Conservation (phyloP, 2,113 vertebrate genomes). For the Harpagus bidentatus region DNA sequence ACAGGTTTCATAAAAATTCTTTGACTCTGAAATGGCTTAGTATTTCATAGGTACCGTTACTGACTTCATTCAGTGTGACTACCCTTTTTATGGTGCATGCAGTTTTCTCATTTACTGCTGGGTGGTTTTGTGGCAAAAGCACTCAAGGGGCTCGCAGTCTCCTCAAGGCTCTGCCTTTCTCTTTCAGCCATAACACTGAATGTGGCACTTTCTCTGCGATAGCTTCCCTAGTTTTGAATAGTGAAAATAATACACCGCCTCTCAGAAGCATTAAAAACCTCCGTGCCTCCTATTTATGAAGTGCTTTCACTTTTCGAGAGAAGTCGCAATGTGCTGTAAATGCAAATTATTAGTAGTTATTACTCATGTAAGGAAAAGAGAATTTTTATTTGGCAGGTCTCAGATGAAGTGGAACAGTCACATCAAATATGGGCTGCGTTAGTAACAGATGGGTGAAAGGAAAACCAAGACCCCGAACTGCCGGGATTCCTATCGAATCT, state of each 20-base stretch:
- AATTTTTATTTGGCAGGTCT: neutral
- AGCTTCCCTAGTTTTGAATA: neutral
- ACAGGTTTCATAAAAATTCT: neutral
- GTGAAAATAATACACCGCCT: neutral
- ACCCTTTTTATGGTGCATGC: neutral
- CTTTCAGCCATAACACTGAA: neutral
- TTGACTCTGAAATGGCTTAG: neutral
- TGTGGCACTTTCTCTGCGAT: neutral
- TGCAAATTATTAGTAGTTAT: neutral
- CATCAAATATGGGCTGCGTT: neutral
- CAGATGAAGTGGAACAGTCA: neutral
- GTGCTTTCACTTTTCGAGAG: neutral
- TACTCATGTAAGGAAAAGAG: neutral
- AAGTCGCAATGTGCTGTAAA: neutral
- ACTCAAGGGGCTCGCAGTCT: neutral
- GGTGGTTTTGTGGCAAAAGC: neutral
- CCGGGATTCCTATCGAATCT: neutral
- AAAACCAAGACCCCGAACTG: neutral
- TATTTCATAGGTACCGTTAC: neutral
- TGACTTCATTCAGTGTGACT: neutral
- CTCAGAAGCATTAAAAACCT: neutral
- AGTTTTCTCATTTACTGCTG: slow-evolving; percentile 6
- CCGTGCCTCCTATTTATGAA: neutral
- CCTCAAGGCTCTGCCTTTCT: neutral
- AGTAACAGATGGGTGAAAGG: neutral